Percentiles rank a stretch among this genome's conserved stretches.
Conservation (phyloP, 2,113 vertebrate species). For the Cepphus grylle region DNA sequence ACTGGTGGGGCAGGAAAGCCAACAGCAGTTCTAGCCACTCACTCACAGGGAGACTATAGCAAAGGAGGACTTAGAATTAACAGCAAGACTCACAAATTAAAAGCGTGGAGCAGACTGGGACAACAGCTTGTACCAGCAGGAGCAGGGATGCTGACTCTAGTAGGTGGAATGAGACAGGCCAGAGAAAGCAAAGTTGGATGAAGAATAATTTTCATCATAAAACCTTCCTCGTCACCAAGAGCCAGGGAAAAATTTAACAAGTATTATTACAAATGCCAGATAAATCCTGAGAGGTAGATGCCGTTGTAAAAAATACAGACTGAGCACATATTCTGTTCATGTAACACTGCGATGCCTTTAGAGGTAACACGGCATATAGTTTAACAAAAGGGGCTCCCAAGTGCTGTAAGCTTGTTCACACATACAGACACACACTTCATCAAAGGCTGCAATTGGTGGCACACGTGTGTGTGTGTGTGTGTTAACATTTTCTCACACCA, state of each 20-base stretch:
- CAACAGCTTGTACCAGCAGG: conserved; percentile 58
- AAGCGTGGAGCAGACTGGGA: conserved; percentile 17
- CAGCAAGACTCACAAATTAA: not conserved
- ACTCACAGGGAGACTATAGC: not conserved
- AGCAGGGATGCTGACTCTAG: not conserved
- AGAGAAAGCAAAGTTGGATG: not conserved
- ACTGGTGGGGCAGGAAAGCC: not conserved
- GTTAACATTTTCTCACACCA: not conserved
- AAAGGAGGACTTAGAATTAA: not conserved
- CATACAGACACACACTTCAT: not conserved
- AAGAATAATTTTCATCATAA: not conserved
- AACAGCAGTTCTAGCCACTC: not conserved
- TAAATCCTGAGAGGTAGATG: not conserved
- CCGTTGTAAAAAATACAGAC: not conserved
- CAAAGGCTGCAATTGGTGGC: not conserved
- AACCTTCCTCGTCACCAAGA: not conserved
- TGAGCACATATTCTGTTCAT: not conserved
- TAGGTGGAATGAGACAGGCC: not conserved
- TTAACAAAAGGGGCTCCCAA: not conserved
- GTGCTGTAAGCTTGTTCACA: not conserved
- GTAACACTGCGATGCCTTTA: not conserved
- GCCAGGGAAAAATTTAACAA: not conserved
- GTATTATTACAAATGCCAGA: not conserved
- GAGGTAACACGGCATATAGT: not conserved
- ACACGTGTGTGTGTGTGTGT: not conserved